These are phyloP conservation scores for Lepus europaeus DNA, from an alignment of 2,113 vertebrate genomes.

Conservation along the genomic window DNA sequence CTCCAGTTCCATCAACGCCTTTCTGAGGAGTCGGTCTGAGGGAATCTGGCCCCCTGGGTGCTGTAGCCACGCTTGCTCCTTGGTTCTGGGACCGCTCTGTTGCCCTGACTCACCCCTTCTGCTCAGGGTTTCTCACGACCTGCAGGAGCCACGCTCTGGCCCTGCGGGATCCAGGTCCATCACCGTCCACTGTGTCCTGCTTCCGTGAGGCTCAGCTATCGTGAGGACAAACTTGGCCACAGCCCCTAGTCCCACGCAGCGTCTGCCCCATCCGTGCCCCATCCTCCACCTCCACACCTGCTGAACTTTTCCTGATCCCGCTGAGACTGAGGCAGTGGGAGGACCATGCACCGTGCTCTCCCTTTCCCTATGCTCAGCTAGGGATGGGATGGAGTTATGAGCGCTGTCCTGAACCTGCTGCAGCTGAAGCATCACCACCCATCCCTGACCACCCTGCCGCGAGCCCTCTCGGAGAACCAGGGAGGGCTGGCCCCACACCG, in stretches of 20 bases:
- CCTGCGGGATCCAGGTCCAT: accelerated
- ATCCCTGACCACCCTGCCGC: neutral
- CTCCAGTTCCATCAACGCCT: accelerated
- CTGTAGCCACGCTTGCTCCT: accelerated
- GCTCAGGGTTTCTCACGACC: neutral
- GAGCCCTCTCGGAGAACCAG: too few relatives aligned
- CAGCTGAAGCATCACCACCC: neutral
- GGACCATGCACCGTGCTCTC: accelerated
- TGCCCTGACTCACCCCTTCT: neutral
- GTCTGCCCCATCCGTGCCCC: neutral
- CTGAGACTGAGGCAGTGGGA: neutral
- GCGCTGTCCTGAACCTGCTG: too few relatives aligned
- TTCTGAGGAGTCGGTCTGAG: neutral
- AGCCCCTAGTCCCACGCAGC: neutral
- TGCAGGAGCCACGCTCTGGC: too few relatives aligned
- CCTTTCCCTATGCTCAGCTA: too few relatives aligned
- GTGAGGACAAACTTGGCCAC: neutral
- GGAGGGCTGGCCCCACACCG: too few relatives aligned
- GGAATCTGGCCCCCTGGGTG: accelerated
- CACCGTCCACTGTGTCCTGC: accelerated
- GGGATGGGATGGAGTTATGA: neutral
- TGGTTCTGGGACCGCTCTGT: neutral
- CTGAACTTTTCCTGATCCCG: neutral
- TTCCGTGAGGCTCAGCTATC: neutral
- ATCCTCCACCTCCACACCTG: neutral